Base-by-base conservation (phyloP, 2,113 vertebrate genomes). In the Emydura subglobosa region DNA sequence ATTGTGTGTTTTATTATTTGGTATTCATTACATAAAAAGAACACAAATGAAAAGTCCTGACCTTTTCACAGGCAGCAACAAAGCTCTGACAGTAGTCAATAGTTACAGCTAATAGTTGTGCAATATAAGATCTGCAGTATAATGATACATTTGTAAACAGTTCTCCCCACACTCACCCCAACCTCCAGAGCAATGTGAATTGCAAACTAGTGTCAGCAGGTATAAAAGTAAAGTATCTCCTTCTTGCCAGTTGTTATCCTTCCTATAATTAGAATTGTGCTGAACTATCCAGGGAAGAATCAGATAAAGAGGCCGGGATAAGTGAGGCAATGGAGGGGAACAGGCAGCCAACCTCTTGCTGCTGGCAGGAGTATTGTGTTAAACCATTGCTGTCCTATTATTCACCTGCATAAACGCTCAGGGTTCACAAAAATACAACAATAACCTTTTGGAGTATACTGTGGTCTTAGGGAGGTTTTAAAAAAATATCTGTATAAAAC, bases 71-170 rank as follows among this genome's bases (percentile, higher is more conserved):
- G 82, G 86, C 85, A 78, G 79, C 29, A 83, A 86, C 72, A 80
- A 57, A 72, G 51, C 80, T 95, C 91, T 97, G 92, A 91, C 95
- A 95, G 83, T 86, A 88, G 95, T 96, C 97, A 97, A 95, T 94
- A 94, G 78, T 94, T 95, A 92, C 81, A 96, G 96, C 90, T 97
- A 97, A 97, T 97, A 96, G 93, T 92, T 88, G 87, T 85, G 80
- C 94, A 95, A 94, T 97, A 97, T 96, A 95, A 97, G 94, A 91
- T 90, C 83, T 88, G 79, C 83, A 3, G 2, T 87, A 80, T 97
- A 97, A 97, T 86, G 91, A 95, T 88, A 92, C 83, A 87, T 95
- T 96, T 96, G 85, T 96, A 97, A 97, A 96, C 87, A 97, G 19
- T 27, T 74, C 91, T 86, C 82, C 49, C 53, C 5, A 13, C 25